Percentiles rank a stretch among this genome's conserved stretches.
Evolutionary conservation across 1,140 invertebrate genomes (phyloP).

Genomic region (Frieseomelitta varia): DNA sequence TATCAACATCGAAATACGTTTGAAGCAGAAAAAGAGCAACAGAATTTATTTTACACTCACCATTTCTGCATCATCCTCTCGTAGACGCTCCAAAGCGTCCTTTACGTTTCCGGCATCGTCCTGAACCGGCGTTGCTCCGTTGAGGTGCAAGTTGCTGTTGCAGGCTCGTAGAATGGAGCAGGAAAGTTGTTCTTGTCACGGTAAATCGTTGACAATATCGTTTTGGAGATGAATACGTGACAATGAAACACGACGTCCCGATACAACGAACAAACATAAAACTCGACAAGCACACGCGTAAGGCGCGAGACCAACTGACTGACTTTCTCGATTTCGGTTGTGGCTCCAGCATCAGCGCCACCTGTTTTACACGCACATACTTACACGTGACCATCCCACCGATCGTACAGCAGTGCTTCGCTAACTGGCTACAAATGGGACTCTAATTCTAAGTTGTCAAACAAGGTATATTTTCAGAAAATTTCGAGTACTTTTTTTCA

Average conservation of each 20-base stretch:
- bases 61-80: constrained; percentile 60
- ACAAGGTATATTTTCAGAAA: not conserved
- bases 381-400: constrained; percentile 8
- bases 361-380: constrained; percentile 52
- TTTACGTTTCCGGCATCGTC: constrained; percentile 56
- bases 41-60: constrained; percentile 42
- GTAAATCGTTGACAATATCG: not conserved
- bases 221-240: not conserved
- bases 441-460: not conserved
- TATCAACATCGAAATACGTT: too few species aligned
- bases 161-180: not conserved
- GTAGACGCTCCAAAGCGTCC: constrained; percentile 53
- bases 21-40: not conserved
- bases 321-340: constrained; percentile 46
- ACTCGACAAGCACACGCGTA: constrained; percentile 67
- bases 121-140: constrained; percentile 34
- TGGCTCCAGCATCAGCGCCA: constrained; percentile 67
- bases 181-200: not conserved
- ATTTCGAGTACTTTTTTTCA: not conserved
- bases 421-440: not conserved
- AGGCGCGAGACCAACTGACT: constrained; percentile 73
- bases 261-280: constrained; percentile 5
- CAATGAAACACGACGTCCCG: not conserved
- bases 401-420: not conserved
- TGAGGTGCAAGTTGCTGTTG: not conserved